Conservation (phyloP, 2,797 vertebrate species). For the Acanthurus leucopareius region DNA sequence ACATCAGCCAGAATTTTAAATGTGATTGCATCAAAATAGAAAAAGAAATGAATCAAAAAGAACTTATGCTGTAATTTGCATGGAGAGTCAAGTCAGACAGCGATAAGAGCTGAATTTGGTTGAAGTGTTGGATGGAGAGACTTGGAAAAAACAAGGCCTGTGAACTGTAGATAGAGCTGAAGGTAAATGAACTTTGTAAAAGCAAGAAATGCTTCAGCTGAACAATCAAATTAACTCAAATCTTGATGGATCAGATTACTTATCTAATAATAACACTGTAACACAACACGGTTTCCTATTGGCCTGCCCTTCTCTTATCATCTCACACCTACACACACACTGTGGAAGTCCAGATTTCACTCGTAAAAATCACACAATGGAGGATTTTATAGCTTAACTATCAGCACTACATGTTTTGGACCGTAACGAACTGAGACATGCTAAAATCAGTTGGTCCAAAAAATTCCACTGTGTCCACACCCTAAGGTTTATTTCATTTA, state of each 20-base stretch:
- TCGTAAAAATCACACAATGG: background rate
- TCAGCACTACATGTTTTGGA: constrained; percentile 22
- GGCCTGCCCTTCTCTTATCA: constrained; percentile 6
- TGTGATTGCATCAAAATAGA: constrained; percentile 4
- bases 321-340: background rate
- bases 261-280: constrained; percentile 18
- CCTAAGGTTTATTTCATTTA: too few relatives aligned
- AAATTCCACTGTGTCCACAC: constrained; percentile 8
- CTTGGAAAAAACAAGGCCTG: constrained; percentile 6
- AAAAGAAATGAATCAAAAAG: constrained; percentile 2
- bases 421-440: background rate
- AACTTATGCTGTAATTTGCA: constrained; percentile 4
- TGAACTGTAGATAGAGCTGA: constrained; percentile 19
- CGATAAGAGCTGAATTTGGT: background rate
- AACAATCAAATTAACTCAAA: constrained; percentile 9
- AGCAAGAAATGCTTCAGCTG: background rate
- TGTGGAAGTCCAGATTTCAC: background rate
- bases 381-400: constrained; percentile 33
- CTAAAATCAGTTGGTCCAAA: constrained; percentile 21
- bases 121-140: constrained; percentile 20
- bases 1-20: background rate
- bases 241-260: background rate
- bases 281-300: constrained; percentile 1
- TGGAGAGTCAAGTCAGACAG: background rate
- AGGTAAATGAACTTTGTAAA: background rate